These are phyloP conservation scores for Palythoa grandiflora DNA, from an alignment of 92 coral and sea anemone species.

Conservation along the genomic window DNA sequence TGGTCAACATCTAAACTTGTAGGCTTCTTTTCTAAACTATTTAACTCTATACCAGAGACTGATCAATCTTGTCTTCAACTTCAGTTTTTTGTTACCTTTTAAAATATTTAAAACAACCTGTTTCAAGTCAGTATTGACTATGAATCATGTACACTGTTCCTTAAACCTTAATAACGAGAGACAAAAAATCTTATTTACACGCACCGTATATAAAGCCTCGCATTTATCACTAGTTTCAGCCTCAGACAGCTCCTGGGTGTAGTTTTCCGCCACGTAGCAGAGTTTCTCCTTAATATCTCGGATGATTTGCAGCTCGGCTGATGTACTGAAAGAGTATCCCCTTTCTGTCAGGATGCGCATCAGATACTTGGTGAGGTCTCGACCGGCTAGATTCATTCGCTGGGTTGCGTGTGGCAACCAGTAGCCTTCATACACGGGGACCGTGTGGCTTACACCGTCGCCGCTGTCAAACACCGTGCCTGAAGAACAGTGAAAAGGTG, in stretches of 20 bases:
- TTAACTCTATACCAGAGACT: too few species aligned
- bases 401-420: constrained; percentile 97
- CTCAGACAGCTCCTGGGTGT: constrained; percentile 78
- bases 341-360: constrained; percentile 85
- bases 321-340: constrained; percentile 88
- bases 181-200: background rate
- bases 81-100: too few species aligned
- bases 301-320: constrained; percentile 92
- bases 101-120: too few species aligned
- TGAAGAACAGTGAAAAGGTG: background rate
- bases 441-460: constrained; percentile 93
- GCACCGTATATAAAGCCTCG: constrained; percentile 84
- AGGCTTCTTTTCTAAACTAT: background rate
- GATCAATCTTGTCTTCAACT: too few species aligned
- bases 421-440: constrained; percentile 98
- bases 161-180: too few species aligned
- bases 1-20: background rate
- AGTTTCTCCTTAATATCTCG: constrained; percentile 93
- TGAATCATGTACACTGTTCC: too few species aligned
- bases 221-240: constrained; percentile 83
- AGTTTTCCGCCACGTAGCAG: constrained; percentile 91
- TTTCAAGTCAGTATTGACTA: too few species aligned
- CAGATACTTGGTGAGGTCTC: constrained; percentile 83
- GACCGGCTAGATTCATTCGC: constrained; percentile 90
- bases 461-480: constrained; percentile 98